Conservation (phyloP, 2,797 vertebrate species). For the Australoheros facetus region DNA sequence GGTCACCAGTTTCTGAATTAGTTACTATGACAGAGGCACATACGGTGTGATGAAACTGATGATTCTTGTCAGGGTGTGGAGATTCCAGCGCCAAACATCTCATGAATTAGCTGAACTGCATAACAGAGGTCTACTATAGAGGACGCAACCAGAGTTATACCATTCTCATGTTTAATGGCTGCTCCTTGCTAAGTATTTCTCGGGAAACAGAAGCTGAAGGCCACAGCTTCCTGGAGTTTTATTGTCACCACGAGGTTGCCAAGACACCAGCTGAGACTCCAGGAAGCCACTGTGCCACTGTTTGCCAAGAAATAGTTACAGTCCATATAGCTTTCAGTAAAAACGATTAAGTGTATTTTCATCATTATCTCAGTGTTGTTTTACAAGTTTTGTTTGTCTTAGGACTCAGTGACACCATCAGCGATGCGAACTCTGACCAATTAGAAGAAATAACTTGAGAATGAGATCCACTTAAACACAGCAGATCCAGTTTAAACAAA, state of each 20-base stretch:
- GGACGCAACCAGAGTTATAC: no score
- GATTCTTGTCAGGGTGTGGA: slow-evolving; percentile 1
- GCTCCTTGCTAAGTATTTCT: not conserved
- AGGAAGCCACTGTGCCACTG: slow-evolving; percentile 2
- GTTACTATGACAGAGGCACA: slow-evolving; percentile 7
- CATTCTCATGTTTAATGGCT: not conserved
- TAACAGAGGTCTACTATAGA: no score
- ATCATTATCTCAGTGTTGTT: not conserved
- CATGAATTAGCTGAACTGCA: not conserved
- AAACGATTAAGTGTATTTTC: not conserved
- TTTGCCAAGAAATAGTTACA: not conserved
- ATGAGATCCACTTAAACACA: not conserved
- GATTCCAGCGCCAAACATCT: not conserved
- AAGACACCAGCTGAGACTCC: not conserved
- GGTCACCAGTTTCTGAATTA: slow-evolving; percentile 45
- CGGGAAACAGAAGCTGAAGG: not conserved
- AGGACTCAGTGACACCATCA: not conserved
- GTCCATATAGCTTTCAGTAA: not conserved
- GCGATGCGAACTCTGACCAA: no score
- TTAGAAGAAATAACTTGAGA: not conserved
- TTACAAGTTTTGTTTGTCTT: not conserved
- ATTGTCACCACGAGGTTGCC: not conserved
- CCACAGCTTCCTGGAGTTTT: slow-evolving; percentile 14
- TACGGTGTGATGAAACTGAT: slow-evolving; percentile 24
- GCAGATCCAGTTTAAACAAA: no score